Evolutionary conservation across 2,888 invertebrate genomes (phyloP), one percentile per base, ranked within the genome.

Genomic region (Epicampocera succincta): DNA sequence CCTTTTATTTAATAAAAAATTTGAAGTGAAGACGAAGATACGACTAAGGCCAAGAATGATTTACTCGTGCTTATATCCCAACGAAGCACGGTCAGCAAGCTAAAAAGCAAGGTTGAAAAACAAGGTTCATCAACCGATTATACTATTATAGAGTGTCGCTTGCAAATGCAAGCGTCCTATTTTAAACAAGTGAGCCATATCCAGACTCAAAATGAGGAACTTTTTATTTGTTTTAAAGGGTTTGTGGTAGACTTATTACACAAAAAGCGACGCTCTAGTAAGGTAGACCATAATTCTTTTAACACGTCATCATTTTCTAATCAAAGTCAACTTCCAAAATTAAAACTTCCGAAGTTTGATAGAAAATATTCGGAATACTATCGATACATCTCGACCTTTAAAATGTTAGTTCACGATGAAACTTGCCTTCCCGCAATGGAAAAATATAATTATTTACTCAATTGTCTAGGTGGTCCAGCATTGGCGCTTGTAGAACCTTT

Each of bases 391-490:
- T 58, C 25, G 5, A 58, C 48, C 1, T 56, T 44, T 21, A 71
- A 29, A 12, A 44, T 11, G 5, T 9, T 58, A 12, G 71, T 71
- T 56, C 46, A 58, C n/a, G 38, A 71, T 33, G 71, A 69, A 33
- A 33, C 33, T 8, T 33, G 33, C 8, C 19, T 56, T 29, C 44
- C 69, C 12, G 44, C 48, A 11, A 69, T 69, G 9, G 29, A 69
- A 6, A 69, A 69, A 54, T 69, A 56, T 42, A 69, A 69, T 25
- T 54, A 69, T 56, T 44, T 69, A 25, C 17, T 69, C 8, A 76
- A 69, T 17, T 69, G 77, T 21, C 48, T 65, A 8, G 42, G 40
- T 15, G 77, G 63, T 17, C 71, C 56, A 40, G 71, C 71, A 0
- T 38, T 77, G 4, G 63, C 56, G 11, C 6, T 50, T 13, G 11